Conservation (phyloP, 2,797 vertebrate species). For the Melanotaenia maccullochi region DNA sequence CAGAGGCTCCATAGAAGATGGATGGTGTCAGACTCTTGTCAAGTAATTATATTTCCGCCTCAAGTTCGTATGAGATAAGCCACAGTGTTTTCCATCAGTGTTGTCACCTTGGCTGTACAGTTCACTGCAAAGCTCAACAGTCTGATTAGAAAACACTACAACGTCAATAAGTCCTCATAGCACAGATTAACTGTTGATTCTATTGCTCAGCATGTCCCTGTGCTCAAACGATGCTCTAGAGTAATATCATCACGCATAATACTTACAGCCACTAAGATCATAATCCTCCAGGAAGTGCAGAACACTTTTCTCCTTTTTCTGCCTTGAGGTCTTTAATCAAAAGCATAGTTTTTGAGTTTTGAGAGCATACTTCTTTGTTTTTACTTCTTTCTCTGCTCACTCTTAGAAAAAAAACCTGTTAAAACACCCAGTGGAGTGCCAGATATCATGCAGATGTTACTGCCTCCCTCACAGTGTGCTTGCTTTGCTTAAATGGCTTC, state of each 20-base stretch:
- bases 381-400: too few relatives aligned
- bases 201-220: neutral
- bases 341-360: too few relatives aligned
- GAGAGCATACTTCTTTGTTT: too few relatives aligned
- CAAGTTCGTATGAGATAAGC: neutral
- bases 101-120: neutral
- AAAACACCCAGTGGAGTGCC: too few relatives aligned
- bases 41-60: constrained; percentile 10
- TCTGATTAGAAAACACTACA: constrained; percentile 8
- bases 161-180: neutral
- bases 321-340: too few relatives aligned
- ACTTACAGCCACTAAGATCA: neutral
- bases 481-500: too few relatives aligned
- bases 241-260: neutral
- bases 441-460: too few relatives aligned
- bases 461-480: too few relatives aligned
- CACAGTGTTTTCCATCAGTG: constrained; percentile 7
- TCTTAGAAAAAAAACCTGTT: too few relatives aligned
- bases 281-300: neutral
- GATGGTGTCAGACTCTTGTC: neutral
- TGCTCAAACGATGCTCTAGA: neutral
- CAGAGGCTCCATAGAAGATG: neutral
- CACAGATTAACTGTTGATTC: neutral
- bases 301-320: neutral
- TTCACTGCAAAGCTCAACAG: constrained; percentile 17